Base-by-base conservation (phyloP, 2,797 vertebrate genomes). In the Percopsis omiscomaycus region DNA sequence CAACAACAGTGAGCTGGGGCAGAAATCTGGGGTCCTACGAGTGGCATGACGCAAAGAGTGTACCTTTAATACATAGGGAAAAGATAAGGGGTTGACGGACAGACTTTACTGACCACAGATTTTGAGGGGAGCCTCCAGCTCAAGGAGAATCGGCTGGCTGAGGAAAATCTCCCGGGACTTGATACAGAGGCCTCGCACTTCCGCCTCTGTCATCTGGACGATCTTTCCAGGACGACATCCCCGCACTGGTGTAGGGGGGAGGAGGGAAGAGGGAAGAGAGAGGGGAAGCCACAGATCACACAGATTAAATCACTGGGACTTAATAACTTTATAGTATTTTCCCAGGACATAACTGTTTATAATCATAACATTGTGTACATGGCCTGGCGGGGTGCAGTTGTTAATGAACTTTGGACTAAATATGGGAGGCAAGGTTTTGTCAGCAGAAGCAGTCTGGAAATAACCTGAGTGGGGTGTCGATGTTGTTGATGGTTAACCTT, bases 211-310 rank as follows among this genome's bases (percentile, higher is more conserved):
- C 97, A 99, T 99, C 91, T 98, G 97, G 70, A 99, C 97, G 0
- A 98, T 98, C 93, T 99, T 99, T 71, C 97, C 97, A 11, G 97
- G 97, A 71, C 96, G 96, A 91, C 97, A 99, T 97, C 97, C 96
- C 93, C 97, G 92, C 79, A 99, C 97, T 98, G 90, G 6, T 55
- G 56, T 11, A 3, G 27, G 45, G 1, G 16, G 16, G 27, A 49
- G 28, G 15, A 29, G 50, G 29, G 11, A 3, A 3, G 12, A 59
- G 2, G 58, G 10, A 22, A 22, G 22, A 56, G 13, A 44, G 1
- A 71, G 12, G 11, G 13, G 28, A 30, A 55, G 53, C 30, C 30
- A 59, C 13, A 53, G 4, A 6, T 11, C 8, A 12, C 16, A 52
- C 6, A 59, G 22, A 59, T 37, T 37, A 5, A 37, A 37, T 37